Base-by-base conservation (phyloP, 2,113 vertebrate species). In the Microtus montanus region DNA sequence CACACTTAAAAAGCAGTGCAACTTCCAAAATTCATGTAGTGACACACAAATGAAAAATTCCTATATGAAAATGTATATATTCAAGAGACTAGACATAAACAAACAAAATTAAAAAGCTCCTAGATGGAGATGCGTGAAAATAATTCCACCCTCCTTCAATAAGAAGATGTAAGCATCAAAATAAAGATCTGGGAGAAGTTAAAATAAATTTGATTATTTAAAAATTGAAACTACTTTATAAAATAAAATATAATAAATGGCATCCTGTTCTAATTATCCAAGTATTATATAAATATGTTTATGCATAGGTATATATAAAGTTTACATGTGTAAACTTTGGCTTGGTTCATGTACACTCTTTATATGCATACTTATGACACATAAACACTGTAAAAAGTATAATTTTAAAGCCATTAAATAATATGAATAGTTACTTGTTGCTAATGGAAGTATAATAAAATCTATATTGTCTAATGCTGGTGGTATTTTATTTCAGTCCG, bases 151-250 rank as follows among this genome's bases (percentile, higher is more conserved):
- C 1, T 87, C 30, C 92, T 75, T 30, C 15, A 52, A 49, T 63
- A 91, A 11, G 6, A 78, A 91, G 63, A 77, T 61, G 19, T 54
- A 63, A 92, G 68, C 13, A 58, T 87, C 38, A 64, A 93, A 89
- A 47, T 41, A 26, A 90, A 92, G 30, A 19, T 70, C 33, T 19
- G 33, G 68, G 3, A n/a, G 33, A 68, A 68, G 13, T 68, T 70
- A 6, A 93, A 89, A 77, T 87, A 64, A 84, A 87, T 85, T 84
- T 80, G 14, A 85, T 93, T 88, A 41, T 85, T 33, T 87, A 95
- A 93, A 90, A 35, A 52, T 85, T 66, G 5, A 49, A 95, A 35
- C 24, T 54, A 75, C 24, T 75, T 64, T 93, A n/a, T 47, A 77
- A 70, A 93, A 77, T 83, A 64, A 64, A 95, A 66, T 89, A 71